These are phyloP conservation scores for Amphipoea oculea DNA, from an alignment of 2,888 invertebrate species.

Conservation along the genomic window DNA sequence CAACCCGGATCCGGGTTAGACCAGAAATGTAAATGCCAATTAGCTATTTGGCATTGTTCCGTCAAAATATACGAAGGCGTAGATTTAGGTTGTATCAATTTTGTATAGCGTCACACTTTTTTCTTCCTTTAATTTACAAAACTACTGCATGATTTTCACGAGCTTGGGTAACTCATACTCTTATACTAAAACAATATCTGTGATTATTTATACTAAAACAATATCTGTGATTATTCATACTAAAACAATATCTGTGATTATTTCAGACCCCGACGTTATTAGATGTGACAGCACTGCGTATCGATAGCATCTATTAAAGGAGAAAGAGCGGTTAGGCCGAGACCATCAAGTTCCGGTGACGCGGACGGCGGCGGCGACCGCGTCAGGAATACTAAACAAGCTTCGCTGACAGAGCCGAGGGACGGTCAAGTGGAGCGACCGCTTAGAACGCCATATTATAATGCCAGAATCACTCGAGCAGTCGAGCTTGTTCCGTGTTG, in stretches of 20 bases:
- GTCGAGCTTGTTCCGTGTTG: constrained; percentile 30
- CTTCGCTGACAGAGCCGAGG: constrained; percentile 66
- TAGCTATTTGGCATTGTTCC: constrained; percentile 41
- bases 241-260: constrained; percentile 17
- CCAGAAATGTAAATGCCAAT: constrained; percentile 48
- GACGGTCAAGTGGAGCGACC: constrained; percentile 72
- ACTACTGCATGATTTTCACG: neutral
- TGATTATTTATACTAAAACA: constrained; percentile 17
- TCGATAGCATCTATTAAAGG: constrained; percentile 79
- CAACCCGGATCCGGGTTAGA: constrained; percentile 66
- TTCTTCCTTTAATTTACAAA: neutral
- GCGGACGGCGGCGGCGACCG: constrained; percentile 70
- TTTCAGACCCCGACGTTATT: constrained; percentile 31
- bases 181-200: constrained; percentile 3
- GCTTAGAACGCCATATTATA: constrained; percentile 53
- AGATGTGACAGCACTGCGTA: constrained; percentile 70
- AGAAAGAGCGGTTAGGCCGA: constrained; percentile 78
- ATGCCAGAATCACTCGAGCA: constrained; percentile 18
- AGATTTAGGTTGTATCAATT: neutral
- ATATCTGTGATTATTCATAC: constrained; percentile 18
- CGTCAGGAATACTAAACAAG: constrained; percentile 79
- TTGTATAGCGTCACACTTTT: neutral
- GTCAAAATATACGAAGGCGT: neutral
- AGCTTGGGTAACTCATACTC: neutral
- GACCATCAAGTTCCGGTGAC: constrained; percentile 80